These are phyloP conservation scores for Characodon lateralis DNA, from an alignment of 2,797 vertebrate genomes.

Conservation along the genomic window DNA sequence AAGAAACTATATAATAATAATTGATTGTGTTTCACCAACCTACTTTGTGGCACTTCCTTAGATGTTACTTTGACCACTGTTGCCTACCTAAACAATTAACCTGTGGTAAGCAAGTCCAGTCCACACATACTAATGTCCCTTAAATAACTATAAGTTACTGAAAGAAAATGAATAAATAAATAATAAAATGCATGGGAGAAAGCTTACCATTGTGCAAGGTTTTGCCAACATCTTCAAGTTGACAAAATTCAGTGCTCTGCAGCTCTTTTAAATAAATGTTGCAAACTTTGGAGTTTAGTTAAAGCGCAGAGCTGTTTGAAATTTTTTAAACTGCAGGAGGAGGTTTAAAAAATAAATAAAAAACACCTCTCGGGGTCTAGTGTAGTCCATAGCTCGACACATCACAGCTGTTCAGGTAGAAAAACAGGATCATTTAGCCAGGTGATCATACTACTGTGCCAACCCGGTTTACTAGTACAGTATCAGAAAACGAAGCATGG, in stretches of 20 bases:
- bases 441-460: neutral
- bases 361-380: neutral
- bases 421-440: neutral
- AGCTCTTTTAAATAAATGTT: no score
- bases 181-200: no score
- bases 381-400: neutral
- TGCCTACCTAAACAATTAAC: no score
- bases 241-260: no score
- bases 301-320: no score
- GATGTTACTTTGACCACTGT: no score
- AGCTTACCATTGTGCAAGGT: neutral
- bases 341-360: neutral
- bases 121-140: neutral
- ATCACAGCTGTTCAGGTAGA: neutral
- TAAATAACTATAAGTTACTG: no score
- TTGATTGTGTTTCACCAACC: neutral
- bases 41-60: neutral
- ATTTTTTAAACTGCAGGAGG: no score
- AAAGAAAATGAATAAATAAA: no score
- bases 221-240: neutral
- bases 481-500: neutral
- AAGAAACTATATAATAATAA: neutral
- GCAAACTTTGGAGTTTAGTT: no score
- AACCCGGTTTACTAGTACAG: neutral
- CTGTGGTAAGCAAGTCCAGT: neutral